Base-by-base conservation (phyloP, 2,888 invertebrate genomes). In the Cerceris ruficornis region DNA sequence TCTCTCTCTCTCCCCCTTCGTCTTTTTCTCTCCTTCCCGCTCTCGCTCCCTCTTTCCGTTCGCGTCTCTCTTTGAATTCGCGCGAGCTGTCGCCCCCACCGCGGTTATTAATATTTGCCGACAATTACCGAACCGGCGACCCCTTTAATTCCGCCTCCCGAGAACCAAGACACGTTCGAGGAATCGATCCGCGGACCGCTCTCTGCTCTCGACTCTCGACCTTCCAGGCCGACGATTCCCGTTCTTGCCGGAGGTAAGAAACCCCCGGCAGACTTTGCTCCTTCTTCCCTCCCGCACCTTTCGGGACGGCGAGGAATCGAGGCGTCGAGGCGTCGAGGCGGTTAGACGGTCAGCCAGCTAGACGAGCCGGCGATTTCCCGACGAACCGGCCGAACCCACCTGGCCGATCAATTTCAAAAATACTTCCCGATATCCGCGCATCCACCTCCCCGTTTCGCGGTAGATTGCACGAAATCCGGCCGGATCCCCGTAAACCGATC, bases 81-180 rank as follows among this genome's bases (percentile, higher is more conserved):
- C 82, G 75, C 54, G 74, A 64, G 64, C 75, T 69, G 66, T 75
- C 70, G 77, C 67, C 61, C 69, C 64, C 72, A 76, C 80, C 86
- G 82, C 88, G 87, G 88, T 91, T 92, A 92, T 92, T 92, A 92
- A 92, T 92, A 92, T 92, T 92, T 92, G 91, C 91, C 88, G 90
- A 92, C 91, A 91, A 92, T 92, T 92, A 92, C 88, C 87, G 87
- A 85, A 85, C 86, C 87, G 85, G 80, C 81, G 88, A 89, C 88
- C 90, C 90, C 90, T 91, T 91, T 90, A 91, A 91, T 90, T 89
- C 90, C 90, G 81, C 80, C 79, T 81, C 83, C 78, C 80, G 78
- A 70, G 84, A 82, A 84, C 86, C 83, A 83, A 88, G 88, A 90
- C 91, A 90, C 91, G 90, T 90, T 88, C 86, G 80, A 80, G 64